A percentile compares a stretch with the other conserved stretches of the same genome.
phyloP scores from a whole-genome alignment of 1,140 invertebrate species.

The Drosophila parabipectinata region DNA sequence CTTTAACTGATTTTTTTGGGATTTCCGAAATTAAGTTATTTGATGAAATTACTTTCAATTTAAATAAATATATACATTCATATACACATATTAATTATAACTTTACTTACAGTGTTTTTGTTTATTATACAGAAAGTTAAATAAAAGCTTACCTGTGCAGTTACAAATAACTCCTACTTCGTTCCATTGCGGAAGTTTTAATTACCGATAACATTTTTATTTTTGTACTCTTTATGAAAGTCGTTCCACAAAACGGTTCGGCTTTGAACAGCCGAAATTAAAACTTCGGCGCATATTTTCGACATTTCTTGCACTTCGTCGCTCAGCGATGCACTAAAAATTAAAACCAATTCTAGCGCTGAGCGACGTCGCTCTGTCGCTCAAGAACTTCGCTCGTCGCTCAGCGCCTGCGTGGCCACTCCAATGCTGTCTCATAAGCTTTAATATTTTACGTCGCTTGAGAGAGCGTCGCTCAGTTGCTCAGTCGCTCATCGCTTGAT shows the following conservation, averaged over 20 bases:
- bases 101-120: too few relatives aligned
- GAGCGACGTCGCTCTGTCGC: constrained; percentile 25
- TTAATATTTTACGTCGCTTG: constrained; percentile 16
- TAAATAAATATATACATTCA: too few relatives aligned
- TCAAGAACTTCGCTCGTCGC: constrained; percentile 20
- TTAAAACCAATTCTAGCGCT: constrained; percentile 24
- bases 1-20: too few relatives aligned
- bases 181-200: too few relatives aligned
- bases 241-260: constrained; percentile 11
- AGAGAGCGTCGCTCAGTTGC: too few relatives aligned
- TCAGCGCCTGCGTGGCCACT: constrained; percentile 1
- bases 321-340: constrained; percentile 15
- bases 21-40: too few relatives aligned
- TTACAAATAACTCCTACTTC: constrained; percentile 1
- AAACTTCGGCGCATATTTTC: constrained; percentile 5
- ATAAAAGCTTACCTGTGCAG: not conserved
- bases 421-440: constrained; percentile 3
- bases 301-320: not conserved
- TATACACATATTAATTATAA: too few relatives aligned
- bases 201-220: not conserved
- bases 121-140: too few relatives aligned
- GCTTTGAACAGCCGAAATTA: constrained; percentile 4
- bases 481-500: too few relatives aligned
- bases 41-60: too few relatives aligned
- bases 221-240: constrained; percentile 1